Evolutionary conservation across 2,113 vertebrate genomes (phyloP).

Genomic region (Neodon shergylaensis): DNA sequence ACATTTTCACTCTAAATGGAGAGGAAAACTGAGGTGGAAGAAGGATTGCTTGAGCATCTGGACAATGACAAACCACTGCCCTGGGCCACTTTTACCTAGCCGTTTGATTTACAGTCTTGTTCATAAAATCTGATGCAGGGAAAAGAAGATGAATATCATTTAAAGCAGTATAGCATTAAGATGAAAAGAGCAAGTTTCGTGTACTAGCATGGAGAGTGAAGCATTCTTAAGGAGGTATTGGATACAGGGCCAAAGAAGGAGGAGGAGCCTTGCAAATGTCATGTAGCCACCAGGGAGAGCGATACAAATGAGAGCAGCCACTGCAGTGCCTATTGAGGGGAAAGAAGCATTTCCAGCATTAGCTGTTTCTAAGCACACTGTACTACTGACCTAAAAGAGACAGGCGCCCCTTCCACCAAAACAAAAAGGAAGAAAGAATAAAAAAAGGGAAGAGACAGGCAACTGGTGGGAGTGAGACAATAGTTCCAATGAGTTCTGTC

Average conservation of each 20-base stretch:
- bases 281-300: neutral
- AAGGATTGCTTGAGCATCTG: neutral
- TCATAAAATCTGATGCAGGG: slow-evolving; percentile 32
- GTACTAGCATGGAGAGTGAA: neutral
- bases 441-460: neutral
- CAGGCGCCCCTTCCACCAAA: neutral
- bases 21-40: neutral
- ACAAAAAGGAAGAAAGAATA: neutral
- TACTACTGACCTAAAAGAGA: slow-evolving; percentile 1
- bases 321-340: neutral
- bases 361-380: neutral
- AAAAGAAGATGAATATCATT: neutral
- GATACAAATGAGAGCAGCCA: neutral
- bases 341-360: neutral
- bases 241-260: neutral
- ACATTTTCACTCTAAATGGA: slow-evolving; percentile 45
- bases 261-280: neutral
- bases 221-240: neutral
- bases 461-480: neutral
- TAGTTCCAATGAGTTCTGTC: neutral
- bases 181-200: slow-evolving; percentile 11
- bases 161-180: slow-evolving; percentile 7
- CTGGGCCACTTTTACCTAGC: slow-evolving; percentile 6
- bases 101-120: neutral
- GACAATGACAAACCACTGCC: slow-evolving; percentile 2